These are phyloP conservation scores for Trematocara macrostoma DNA, from an alignment of 2,113 vertebrate species.

Conservation along the genomic window DNA sequence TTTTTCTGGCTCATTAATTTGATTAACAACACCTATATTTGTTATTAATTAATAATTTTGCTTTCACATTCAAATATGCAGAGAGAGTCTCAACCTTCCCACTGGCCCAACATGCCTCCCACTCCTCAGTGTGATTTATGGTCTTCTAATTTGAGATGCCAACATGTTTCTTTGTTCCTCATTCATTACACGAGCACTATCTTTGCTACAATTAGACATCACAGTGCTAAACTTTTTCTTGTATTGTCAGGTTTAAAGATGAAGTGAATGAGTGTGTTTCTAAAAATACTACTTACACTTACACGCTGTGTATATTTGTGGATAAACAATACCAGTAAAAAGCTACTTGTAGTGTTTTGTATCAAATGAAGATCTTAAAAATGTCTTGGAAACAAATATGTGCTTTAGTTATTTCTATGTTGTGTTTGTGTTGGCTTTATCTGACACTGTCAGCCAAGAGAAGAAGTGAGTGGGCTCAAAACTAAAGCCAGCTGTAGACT, in stretches of 20 bases:
- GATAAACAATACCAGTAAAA: not conserved
- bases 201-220: not conserved
- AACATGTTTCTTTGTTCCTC: not conserved
- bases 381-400: not conserved
- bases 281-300: not conserved
- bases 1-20: constrained; percentile 48
- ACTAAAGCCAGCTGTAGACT: not conserved
- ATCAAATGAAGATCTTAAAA: not conserved
- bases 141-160: constrained; percentile 51
- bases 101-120: constrained; percentile 37
- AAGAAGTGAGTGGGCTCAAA: not conserved
- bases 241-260: not conserved
- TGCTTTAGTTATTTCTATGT: not conserved
- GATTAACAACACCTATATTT: constrained; percentile 47
- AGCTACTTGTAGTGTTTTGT: not conserved
- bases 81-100: constrained; percentile 53
- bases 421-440: not conserved
- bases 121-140: constrained; percentile 46
- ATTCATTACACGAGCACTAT: not conserved
- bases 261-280: not conserved
- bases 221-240: not conserved
- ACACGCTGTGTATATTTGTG: not conserved
- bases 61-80: constrained; percentile 33
- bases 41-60: constrained; percentile 48
- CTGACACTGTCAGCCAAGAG: not conserved